Evolutionary conservation across 2,113 vertebrate genomes (phyloP).

Genomic region (Anolis sagrei): DNA sequence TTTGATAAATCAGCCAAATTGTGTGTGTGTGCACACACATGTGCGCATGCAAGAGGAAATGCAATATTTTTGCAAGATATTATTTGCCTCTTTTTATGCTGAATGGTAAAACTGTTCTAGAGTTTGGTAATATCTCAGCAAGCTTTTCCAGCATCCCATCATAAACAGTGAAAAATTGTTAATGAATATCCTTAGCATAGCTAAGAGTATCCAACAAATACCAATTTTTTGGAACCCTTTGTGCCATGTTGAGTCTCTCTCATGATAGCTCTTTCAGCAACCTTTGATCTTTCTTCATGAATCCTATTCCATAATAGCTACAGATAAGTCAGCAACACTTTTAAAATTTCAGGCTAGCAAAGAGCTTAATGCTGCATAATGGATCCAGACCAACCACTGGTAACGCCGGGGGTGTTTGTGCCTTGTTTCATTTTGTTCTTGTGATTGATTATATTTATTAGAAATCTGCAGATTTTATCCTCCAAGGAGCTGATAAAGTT

Average conservation of each 20-base stretch:
- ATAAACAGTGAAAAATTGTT: too few relatives aligned
- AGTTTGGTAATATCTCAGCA: too few relatives aligned
- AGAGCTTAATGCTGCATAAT: fast-evolving
- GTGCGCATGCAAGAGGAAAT: too few relatives aligned
- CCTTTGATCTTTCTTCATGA: not conserved
- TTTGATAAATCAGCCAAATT: too few relatives aligned
- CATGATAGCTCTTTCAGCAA: not conserved
- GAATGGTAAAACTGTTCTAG: too few relatives aligned
- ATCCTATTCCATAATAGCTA: not conserved
- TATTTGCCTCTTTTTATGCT: too few relatives aligned
- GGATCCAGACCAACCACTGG: not conserved
- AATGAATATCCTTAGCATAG: too few relatives aligned
- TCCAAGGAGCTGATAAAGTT: slow-evolving; percentile 28
- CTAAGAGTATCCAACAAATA: too few relatives aligned
- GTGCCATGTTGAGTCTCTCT: not conserved
- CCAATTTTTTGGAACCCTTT: too few relatives aligned
- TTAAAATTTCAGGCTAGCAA: not conserved
- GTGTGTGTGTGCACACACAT: too few relatives aligned
- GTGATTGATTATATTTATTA: slow-evolving; percentile 18
- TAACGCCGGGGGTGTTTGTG: not conserved
- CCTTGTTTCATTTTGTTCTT: slow-evolving; percentile 14
- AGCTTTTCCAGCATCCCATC: too few relatives aligned
- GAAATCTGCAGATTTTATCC: slow-evolving; percentile 47
- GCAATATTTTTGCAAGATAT: too few relatives aligned
- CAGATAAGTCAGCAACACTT: not conserved